phyloP scores from a whole-genome alignment of 2,888 invertebrate genomes.

The Geophilus truncorum region DNA sequence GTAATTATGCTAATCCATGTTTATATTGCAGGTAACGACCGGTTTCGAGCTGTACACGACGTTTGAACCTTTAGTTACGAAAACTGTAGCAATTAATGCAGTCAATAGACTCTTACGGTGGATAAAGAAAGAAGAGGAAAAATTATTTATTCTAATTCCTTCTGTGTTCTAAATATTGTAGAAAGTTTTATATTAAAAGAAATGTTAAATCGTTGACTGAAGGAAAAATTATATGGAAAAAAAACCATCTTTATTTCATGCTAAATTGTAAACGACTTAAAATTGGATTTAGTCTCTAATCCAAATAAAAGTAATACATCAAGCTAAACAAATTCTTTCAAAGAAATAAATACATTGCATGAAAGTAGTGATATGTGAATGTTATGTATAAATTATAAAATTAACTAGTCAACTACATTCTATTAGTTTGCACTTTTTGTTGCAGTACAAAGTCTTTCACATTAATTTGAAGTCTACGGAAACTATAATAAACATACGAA shows the following conservation, averaged over 20 bases:
- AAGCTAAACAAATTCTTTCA: slow-evolving; percentile 18
- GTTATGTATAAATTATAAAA: slow-evolving; percentile 4
- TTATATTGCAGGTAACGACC: slow-evolving; percentile 64
- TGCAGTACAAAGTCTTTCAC: not conserved
- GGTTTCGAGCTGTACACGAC: slow-evolving; percentile 90
- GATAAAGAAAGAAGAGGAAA: slow-evolving; percentile 89
- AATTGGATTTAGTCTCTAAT: not conserved
- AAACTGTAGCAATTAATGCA: slow-evolving; percentile 74
- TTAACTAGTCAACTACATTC: not conserved
- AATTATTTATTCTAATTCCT: slow-evolving; percentile 80
- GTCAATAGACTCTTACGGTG: slow-evolving; percentile 84
- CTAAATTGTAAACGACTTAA: slow-evolving; percentile 22
- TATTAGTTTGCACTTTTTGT: slow-evolving; percentile 7
- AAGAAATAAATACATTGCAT: slow-evolving; percentile 25
- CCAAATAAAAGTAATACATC: not conserved
- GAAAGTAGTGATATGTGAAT: slow-evolving; percentile 9
- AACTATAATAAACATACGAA: slow-evolving; percentile 3
- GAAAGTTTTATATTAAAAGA: not conserved
- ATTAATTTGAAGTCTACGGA: not conserved
- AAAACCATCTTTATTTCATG: slow-evolving; percentile 10
- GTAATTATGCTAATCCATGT: not conserved
- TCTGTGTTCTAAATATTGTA: slow-evolving; percentile 62
- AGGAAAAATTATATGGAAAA: not conserved
- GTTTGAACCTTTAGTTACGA: slow-evolving; percentile 85
- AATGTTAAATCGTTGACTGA: not conserved